Percentiles rank a stretch among this genome's conserved stretches.
These are phyloP conservation scores for Andricus curvator DNA, from an alignment of 2,888 invertebrate species.

Conservation along the genomic window DNA sequence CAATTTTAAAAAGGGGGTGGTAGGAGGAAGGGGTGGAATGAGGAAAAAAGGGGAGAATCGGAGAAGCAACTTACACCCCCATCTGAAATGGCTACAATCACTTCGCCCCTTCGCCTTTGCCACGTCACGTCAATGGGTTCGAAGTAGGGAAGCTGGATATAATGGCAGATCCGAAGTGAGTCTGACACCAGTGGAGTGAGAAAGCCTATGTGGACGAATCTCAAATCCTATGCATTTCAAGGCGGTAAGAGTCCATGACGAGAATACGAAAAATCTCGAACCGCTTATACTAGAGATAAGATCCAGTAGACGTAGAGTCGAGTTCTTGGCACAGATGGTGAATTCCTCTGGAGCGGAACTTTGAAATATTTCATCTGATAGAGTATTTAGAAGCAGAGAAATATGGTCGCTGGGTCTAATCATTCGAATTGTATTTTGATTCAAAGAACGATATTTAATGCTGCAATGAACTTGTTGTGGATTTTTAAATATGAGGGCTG, in stretches of 20 bases:
- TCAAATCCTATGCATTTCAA: conserved; percentile 58
- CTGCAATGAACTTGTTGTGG: too few species aligned
- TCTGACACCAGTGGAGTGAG: conserved; percentile 15
- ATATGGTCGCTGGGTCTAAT: not conserved
- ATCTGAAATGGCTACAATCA: conserved; percentile 15
- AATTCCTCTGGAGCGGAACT: conserved; percentile 9
- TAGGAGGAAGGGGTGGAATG: not conserved
- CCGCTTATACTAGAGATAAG: conserved; percentile 12
- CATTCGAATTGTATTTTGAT: too few species aligned
- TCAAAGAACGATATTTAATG: too few species aligned
- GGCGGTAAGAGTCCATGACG: conserved; percentile 54
- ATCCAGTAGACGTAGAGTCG: not conserved
- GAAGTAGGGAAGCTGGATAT: conserved; percentile 1
- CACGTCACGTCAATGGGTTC: conserved; percentile 9
- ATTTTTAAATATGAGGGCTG: too few species aligned
- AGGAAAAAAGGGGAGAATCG: not conserved
- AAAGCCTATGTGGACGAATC: conserved; percentile 34
- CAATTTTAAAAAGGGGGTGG: conserved; percentile 5
- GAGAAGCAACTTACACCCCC: conserved; percentile 14
- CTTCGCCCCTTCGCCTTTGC: conserved; percentile 15
- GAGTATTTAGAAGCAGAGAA: not conserved
- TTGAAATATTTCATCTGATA: not conserved
- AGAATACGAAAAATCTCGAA: conserved; percentile 50
- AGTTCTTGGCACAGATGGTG: conserved; percentile 6
- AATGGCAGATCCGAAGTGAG: conserved; percentile 34